These are phyloP conservation scores for Fregetta grallaria DNA, from an alignment of 2,113 vertebrate genomes.

Conservation along the genomic window DNA sequence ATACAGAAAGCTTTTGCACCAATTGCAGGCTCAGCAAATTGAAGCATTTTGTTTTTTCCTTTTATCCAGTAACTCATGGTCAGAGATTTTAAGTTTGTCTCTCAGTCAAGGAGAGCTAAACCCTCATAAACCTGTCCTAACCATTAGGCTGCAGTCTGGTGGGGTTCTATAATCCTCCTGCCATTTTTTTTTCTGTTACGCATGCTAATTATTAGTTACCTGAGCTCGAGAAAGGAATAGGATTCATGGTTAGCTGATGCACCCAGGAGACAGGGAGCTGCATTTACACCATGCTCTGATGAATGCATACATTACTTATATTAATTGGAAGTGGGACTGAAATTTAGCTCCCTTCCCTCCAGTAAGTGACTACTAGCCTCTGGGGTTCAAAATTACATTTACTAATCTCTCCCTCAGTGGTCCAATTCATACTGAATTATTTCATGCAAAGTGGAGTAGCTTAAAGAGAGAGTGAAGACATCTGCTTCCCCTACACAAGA, in stretches of 20 bases:
- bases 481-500: not conserved
- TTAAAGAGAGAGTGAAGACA: not conserved
- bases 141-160: not conserved
- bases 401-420: constrained; percentile 25
- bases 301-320: not conserved
- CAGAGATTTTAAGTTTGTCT: not conserved
- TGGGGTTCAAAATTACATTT: constrained; percentile 37
- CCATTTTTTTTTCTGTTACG: not conserved
- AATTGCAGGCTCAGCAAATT: not conserved
- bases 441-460: not conserved
- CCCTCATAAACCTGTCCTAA: not conserved
- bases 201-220: not conserved
- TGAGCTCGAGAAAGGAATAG: not conserved
- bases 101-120: not conserved
- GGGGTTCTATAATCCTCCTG: not conserved
- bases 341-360: not conserved
- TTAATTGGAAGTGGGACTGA: constrained; percentile 15
- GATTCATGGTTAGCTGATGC: not conserved
- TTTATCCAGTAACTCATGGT: not conserved
- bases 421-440: constrained; percentile 29
- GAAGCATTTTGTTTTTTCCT: not conserved
- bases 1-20: not conserved
- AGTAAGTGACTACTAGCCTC: constrained; percentile 3
- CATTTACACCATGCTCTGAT: not conserved
- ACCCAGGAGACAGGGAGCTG: not conserved